Base-by-base conservation (phyloP, 2,888 invertebrate genomes). In the Embidobia sp. region DNA sequence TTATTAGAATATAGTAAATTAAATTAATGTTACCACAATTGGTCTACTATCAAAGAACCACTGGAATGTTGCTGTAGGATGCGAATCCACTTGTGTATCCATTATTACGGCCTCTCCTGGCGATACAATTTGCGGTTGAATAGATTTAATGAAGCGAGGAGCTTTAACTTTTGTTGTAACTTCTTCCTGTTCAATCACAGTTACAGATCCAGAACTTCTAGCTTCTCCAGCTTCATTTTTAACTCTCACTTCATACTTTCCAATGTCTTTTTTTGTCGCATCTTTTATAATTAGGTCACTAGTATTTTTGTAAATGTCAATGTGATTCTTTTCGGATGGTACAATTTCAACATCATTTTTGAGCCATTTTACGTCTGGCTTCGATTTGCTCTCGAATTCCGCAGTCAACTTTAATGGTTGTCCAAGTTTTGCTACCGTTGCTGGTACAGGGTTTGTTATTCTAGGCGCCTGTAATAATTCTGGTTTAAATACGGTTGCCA, bases 201-300 rank as follows among this genome's bases (percentile, higher is more conserved):
- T 93, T n/a, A 98, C 93, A 0, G 96, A 95, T 69, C 96, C 94
- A 1, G 95, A 95, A 27, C 96, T 94, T 84, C 95, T 93, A 1
- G 94, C 95, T 85, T 95, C 94, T 7, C 96, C 94, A 42, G 93
- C 93, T 70, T 93, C 92, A 90, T 95, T 96, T 83, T 93, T 92
- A n/a, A 96, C 94, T 18, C 94, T 91, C 8, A 97, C 94, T 91
- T 97, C 97, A 89, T 97, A 98, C 89, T 96, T 96, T 19, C 98
- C 98, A 72, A 93, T 92, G 86, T 95, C 94, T 85, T 94, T 94
- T 87, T 94, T 94, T 37, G 93, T 93, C 82, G 93, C 92, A 79
- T 94, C 93, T 29, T 91, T 90, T 72, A 97, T 92, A 80, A 90
- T 92, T 18, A 96, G 90, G 37, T 90, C 92, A 0, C 95, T 94